Base-by-base conservation (phyloP, 2,888 invertebrate species). In the Axea sp. region DNA sequence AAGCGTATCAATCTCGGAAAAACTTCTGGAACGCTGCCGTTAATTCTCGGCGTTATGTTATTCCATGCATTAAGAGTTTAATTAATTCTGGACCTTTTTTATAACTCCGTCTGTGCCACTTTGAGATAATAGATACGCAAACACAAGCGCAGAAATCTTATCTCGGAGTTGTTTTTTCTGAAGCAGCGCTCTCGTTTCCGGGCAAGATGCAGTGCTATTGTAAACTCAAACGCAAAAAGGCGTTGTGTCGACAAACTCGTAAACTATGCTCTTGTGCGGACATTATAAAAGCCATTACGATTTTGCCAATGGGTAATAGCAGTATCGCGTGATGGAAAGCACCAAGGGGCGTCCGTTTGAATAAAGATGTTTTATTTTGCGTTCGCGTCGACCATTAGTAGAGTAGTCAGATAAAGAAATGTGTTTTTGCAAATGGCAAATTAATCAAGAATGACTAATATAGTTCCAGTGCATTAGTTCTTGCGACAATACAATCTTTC, bases 21-120 rank as follows among this genome's bases (percentile, higher is more conserved):
- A 51, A 73, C 51, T 72, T 49, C 30, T 62, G 9, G 30, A 45
- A 68, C 64, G 47, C 45, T 59, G 51, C 55, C 73, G 72, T 73
- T 76, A 67, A 67, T 74, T 69, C 47, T 37, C 69, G 55, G 41
- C 64, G 45, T 68, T 73, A 71, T 73, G 45, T 68, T 73, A 71
- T 73, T 53, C 65, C 45, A 41, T 74, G 73, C 77, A 76, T 78
- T 75, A 78, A 80, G 75, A 78, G 76, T 78, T 82, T 79, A 80
- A 82, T 81, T 81, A 82, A 82, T 82, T 82, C 78, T 76, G 77
- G 60, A 73, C 76, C 77, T 78, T 80, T 72, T 69, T 64, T 60
- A 55, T 45, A 47, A 41, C 43, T 31, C 53, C 17, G 47, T 26
- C 47, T 35, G 39, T 60, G 49, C 68, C 49, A 49, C 33, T 31